Conservation (phyloP, 2,797 vertebrate genomes). For the Lates japonicus region DNA sequence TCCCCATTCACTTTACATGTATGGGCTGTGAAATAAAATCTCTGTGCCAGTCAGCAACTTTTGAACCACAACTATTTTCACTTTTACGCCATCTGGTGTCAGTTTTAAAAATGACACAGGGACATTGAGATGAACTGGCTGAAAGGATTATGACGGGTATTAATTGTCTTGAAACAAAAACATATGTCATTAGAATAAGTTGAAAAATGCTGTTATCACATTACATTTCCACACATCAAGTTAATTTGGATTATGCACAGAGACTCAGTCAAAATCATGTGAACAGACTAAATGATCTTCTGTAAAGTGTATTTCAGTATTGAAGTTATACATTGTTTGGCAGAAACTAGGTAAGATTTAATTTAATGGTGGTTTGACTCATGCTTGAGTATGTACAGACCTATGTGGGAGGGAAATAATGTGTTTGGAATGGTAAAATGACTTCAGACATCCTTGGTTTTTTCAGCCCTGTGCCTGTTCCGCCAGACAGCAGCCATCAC, state of each 20-base stretch:
- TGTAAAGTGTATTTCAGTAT: too few relatives aligned
- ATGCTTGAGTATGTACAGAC: background rate
- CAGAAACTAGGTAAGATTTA: background rate
- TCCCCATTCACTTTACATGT: background rate
- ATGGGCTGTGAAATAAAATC: background rate
- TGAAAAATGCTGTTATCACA: background rate
- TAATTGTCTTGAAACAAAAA: background rate
- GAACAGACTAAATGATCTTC: background rate
- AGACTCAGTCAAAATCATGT: background rate
- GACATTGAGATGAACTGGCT: background rate
- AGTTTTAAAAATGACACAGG: background rate
- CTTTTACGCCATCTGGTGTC: slow-evolving; percentile 1
- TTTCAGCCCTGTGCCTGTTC: slow-evolving; percentile 41
- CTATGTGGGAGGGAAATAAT: background rate
- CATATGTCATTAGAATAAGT: background rate
- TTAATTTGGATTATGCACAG: background rate
- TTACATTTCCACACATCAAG: background rate
- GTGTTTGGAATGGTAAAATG: background rate
- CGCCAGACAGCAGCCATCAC: slow-evolving; percentile 18
- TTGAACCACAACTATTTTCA: background rate
- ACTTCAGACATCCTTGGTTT: slow-evolving; percentile 22
- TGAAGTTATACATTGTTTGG: background rate
- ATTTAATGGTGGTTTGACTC: background rate
- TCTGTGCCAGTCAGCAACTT: background rate
- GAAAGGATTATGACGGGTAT: background rate